Conservation (phyloP, 2,113 vertebrate species). For the Atlantisia rogersi region DNA sequence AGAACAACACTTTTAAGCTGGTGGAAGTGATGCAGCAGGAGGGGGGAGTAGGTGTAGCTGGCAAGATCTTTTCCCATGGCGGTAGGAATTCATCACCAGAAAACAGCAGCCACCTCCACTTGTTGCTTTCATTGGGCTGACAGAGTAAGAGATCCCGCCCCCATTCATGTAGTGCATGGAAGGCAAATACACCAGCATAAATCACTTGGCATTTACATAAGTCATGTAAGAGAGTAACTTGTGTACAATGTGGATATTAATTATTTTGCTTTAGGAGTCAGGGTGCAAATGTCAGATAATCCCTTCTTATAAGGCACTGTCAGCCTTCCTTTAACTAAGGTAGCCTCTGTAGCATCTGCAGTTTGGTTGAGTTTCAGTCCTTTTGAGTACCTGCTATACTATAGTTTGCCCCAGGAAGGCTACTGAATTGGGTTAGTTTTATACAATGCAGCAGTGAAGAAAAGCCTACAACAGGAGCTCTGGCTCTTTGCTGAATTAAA, state of each 20-base stretch:
- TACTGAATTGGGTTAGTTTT: background rate
- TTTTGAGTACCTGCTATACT: background rate
- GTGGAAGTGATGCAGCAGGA: background rate
- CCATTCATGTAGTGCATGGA: background rate
- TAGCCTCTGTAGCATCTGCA: background rate
- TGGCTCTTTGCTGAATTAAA: background rate
- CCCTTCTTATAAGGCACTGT: background rate
- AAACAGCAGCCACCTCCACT: background rate
- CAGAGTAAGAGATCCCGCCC: background rate
- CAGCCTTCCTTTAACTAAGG: background rate
- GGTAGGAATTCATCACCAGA: background rate
- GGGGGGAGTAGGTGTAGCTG: background rate
- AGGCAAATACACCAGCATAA: background rate
- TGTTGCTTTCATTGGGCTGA: background rate
- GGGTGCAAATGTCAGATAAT: background rate
- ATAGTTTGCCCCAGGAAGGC: background rate
- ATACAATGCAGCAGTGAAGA: background rate
- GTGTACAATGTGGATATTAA: background rate
- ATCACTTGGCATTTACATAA: background rate
- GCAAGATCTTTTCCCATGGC: background rate
- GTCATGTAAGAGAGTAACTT: background rate
- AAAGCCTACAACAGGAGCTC: background rate
- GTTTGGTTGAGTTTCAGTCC: background rate
- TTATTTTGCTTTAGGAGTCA: background rate
- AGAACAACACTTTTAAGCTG: background rate